Evolutionary conservation across 2,888 invertebrate genomes (phyloP).

Genomic region (Mesopsocus fuscifrons): DNA sequence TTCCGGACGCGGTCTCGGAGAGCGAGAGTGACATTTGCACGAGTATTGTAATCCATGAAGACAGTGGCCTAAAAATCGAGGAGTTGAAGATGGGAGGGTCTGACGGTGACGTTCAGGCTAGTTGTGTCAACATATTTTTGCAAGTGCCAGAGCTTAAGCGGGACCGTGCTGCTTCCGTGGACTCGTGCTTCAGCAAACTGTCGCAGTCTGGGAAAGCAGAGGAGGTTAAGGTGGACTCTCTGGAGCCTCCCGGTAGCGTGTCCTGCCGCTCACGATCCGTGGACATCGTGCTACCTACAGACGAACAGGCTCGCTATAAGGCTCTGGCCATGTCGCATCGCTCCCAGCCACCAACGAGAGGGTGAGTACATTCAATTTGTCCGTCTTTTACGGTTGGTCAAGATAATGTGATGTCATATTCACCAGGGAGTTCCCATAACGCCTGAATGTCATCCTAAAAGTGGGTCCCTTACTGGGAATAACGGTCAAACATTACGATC

Average conservation of each 20-base stretch:
- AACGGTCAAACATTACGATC: no score
- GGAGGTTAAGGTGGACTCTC: constrained; percentile 33
- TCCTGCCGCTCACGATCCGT: constrained; percentile 58
- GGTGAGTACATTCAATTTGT: constrained; percentile 24
- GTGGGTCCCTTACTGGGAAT: no score
- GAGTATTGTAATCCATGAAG: constrained; percentile 6
- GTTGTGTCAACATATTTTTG: constrained; percentile 32
- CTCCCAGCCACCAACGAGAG: constrained; percentile 28
- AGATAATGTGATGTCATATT: no score
- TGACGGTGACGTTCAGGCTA: constrained; percentile 15
- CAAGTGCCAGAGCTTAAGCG: constrained; percentile 68
- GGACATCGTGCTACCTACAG: constrained; percentile 72
- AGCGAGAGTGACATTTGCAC: constrained; percentile 22
- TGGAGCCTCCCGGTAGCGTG: constrained; percentile 38
- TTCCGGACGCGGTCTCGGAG: constrained; percentile 25
- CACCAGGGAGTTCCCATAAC: no score
- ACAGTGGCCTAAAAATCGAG: constrained; percentile 8
- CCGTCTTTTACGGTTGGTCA: no score
- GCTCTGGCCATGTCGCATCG: constrained; percentile 44
- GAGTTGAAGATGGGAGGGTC: constrained; percentile 11
- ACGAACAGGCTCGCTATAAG: constrained; percentile 67
- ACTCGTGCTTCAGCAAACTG: constrained; percentile 60
- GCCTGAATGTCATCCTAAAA: no score
- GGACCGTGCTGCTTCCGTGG: constrained; percentile 73
- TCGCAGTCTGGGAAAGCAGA: constrained; percentile 50